Evolutionary conservation across 1,140 invertebrate genomes (phyloP).

Genomic region (Drosophila punjabiensis): DNA sequence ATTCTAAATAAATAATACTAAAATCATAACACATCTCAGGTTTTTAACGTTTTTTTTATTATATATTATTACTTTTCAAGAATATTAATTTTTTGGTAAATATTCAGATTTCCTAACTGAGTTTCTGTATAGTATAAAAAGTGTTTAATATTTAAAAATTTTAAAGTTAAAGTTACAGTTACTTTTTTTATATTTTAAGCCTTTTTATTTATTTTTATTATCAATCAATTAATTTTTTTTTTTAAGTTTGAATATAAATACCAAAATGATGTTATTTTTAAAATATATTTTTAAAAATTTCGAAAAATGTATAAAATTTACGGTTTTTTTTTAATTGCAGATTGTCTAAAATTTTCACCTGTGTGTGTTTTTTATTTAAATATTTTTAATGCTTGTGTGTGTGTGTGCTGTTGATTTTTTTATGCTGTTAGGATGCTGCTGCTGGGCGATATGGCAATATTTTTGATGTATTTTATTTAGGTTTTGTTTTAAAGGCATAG

Average conservation of each 20-base stretch:
- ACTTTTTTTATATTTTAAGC: not conserved
- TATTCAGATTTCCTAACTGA: not conserved
- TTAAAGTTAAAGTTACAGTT: not conserved
- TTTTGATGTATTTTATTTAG: constrained; percentile 16
- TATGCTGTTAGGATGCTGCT: constrained; percentile 35
- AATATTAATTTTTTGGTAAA: too few relatives aligned
- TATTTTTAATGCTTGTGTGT: not conserved
- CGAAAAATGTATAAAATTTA: too few relatives aligned
- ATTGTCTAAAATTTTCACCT: not conserved
- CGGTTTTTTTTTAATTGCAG: too few relatives aligned
- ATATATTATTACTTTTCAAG: not conserved
- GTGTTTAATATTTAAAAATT: not conserved
- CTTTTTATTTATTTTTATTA: not conserved
- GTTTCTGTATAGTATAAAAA: not conserved
- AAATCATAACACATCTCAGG: not conserved
- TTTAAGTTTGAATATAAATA: not conserved
- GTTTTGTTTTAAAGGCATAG: constrained; percentile 52
- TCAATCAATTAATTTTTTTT: not conserved
- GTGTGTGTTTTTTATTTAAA: constrained; percentile 9
- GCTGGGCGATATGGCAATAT: constrained; percentile 39
- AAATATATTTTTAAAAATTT: not conserved
- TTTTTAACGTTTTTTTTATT: not conserved
- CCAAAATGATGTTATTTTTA: not conserved
- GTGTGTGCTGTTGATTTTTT: constrained; percentile 15
- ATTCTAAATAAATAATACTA: too few relatives aligned